Percentiles rank a stretch among this genome's conserved stretches.
These are phyloP conservation scores for Manis crassicaudata DNA, from an alignment of 2,797 vertebrate genomes.

Conservation along the genomic window DNA sequence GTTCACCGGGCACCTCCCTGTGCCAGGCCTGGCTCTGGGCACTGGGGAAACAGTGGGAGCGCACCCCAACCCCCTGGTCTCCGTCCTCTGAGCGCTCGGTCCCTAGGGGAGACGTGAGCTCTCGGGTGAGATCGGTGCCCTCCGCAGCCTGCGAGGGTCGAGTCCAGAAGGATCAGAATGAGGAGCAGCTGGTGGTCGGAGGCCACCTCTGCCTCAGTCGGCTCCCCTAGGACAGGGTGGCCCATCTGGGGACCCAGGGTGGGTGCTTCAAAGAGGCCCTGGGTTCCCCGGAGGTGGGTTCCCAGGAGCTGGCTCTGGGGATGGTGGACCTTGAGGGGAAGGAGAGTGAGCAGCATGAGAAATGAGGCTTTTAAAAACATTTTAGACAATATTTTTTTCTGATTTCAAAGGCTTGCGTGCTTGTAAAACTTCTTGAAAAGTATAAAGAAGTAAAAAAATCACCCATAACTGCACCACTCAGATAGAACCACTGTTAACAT, in stretches of 20 bases:
- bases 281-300: background rate
- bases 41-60: background rate
- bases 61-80: background rate
- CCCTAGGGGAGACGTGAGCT: background rate
- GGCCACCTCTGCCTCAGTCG: background rate
- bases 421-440: slow-evolving; percentile 65
- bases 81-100: background rate
- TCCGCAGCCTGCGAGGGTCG: background rate
- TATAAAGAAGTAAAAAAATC: slow-evolving; percentile 51
- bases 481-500: slow-evolving; percentile 62
- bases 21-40: background rate
- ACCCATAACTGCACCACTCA: slow-evolving; percentile 46
- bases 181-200: background rate
- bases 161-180: background rate
- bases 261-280: background rate
- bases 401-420: slow-evolving; percentile 39
- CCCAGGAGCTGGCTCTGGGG: background rate
- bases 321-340: background rate
- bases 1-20: background rate
- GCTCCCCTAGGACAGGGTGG: background rate
- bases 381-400: slow-evolving; percentile 43
- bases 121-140: background rate
- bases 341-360: slow-evolving; percentile 26
- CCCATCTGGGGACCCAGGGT: background rate
- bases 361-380: slow-evolving; percentile 33